Base-by-base conservation (phyloP, 2,888 invertebrate genomes). In the Oeneis ivallda region DNA sequence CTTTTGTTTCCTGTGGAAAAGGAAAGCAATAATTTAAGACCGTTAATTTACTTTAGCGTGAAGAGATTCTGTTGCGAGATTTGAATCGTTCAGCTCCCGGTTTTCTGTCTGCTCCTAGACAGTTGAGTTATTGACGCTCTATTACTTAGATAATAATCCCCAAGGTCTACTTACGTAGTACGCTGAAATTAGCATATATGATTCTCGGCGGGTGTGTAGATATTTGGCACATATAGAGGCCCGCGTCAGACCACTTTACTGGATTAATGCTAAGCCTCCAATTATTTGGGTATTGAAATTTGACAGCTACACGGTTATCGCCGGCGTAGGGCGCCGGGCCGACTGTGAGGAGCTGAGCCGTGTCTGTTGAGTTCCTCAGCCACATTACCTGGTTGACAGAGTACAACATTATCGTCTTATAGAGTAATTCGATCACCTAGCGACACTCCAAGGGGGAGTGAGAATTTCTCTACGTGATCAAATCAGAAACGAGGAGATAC, bases 171-270 rank as follows among this genome's bases (percentile, higher is more conserved):
- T 93, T 93, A 96, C 96, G 95, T 80, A 95, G 89, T 75, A 96
- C 94, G 72, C 95, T 95, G 73, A 96, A 92, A 80, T 96, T 95
- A 68, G 95, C 94, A 77, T 95, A 93, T 79, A 96, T 94, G 73
- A 95, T 95, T 75, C 95, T 93, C 32, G 96, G 95, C 26, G 96
- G 96, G 87, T 96, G 95, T 53, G 96, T 96, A 65, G 96, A 96
- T 80, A 96, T 95, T 93, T 96, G 96, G 86, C 96, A 96, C 93
- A 96, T 95, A 80, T 96, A 96, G 65, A 94, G 88, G 26, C 96
- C 96, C 53, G 94, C 94, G 79, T 96, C 96, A 39, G 94, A 93
- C 69, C 93, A 92, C 76, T 94, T 94, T 45, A 95, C 95, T 63
- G 95, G 94, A 79, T 95, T 94, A 79, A 96, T 95, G 75, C 92